Percentiles rank a stretch among this genome's conserved stretches.
Evolutionary conservation across 2,888 invertebrate species (phyloP).

Genomic region (Oxycera nigricornis): DNA sequence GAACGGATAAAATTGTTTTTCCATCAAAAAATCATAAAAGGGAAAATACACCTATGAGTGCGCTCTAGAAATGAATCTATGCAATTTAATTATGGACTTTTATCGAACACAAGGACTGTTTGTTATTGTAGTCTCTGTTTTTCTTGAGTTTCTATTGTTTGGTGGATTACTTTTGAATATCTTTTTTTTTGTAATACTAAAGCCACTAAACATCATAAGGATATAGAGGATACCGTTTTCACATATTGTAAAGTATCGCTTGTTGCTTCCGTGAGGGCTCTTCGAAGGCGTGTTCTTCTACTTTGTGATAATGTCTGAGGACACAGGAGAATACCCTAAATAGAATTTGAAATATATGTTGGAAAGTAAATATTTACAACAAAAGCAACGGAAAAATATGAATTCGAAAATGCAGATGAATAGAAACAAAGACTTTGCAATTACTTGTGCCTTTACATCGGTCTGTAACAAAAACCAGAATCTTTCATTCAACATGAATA

Average conservation of each 20-base stretch:
- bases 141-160: conserved; percentile 12
- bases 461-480: background rate
- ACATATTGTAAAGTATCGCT: conserved; percentile 87
- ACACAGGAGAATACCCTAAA: conserved; percentile 85
- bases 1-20: conserved; percentile 12
- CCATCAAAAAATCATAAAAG: conserved; percentile 4
- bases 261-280: conserved; percentile 89
- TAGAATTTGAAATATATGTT: conserved; percentile 43
- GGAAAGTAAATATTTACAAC: conserved; percentile 42
- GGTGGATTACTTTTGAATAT: conserved; percentile 12
- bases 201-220: conserved; percentile 38
- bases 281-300: conserved; percentile 82
- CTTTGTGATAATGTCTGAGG: conserved; percentile 90
- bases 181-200: conserved; percentile 31
- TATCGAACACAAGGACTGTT: conserved; percentile 30
- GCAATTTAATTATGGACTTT: conserved; percentile 5
- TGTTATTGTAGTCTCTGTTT: conserved; percentile 24
- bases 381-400: conserved; percentile 44
- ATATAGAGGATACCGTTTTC: conserved; percentile 73
- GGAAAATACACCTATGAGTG: conserved; percentile 25
- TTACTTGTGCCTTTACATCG: too few species aligned
- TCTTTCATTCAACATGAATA: too few species aligned
- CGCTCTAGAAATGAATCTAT: conserved; percentile 32
- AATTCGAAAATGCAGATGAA: conserved; percentile 4
- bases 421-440: conserved; percentile 45